Evolutionary conservation across 2,888 invertebrate genomes (phyloP).

Genomic region (Candidula unifasciata): DNA sequence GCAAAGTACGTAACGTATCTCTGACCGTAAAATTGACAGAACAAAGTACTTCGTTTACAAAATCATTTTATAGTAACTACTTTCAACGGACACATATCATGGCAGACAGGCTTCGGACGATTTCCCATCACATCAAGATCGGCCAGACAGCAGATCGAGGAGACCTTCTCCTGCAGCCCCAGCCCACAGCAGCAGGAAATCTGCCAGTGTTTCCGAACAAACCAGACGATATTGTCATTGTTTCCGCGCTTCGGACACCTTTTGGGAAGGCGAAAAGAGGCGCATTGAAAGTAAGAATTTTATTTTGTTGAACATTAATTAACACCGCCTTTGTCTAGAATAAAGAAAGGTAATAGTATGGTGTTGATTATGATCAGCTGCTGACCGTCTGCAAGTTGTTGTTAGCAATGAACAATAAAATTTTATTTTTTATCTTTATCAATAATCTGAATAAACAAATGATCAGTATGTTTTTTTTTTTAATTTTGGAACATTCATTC

Average conservation of each 20-base stretch:
- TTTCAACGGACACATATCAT: slow-evolving; percentile 22
- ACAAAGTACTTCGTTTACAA: no score
- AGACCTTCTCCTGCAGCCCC: not conserved
- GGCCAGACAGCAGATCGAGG: not conserved
- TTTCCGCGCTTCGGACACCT: slow-evolving; percentile 73
- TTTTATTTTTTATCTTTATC: no score
- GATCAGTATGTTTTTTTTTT: no score
- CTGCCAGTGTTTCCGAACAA: slow-evolving; percentile 53
- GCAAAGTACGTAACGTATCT: not conserved
- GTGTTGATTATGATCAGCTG: no score
- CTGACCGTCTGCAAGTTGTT: no score
- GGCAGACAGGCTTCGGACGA: slow-evolving; percentile 60
- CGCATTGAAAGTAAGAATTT: slow-evolving; percentile 62
- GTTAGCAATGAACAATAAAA: no score
- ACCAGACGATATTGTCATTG: slow-evolving; percentile 77
- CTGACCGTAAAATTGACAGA: no score
- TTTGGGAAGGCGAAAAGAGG: slow-evolving; percentile 74
- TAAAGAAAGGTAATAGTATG: not conserved
- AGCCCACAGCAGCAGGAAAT: slow-evolving; percentile 49
- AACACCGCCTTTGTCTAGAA: not conserved
- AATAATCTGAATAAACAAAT: no score
- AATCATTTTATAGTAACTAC: no score
- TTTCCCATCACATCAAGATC: slow-evolving; percentile 57
- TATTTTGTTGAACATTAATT: not conserved
- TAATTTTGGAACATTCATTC: no score